A percentile compares a stretch with the other conserved stretches of the same genome.
Conservation (phyloP, 64 coral and sea anemone genomes). For the Montipora capricornis region DNA sequence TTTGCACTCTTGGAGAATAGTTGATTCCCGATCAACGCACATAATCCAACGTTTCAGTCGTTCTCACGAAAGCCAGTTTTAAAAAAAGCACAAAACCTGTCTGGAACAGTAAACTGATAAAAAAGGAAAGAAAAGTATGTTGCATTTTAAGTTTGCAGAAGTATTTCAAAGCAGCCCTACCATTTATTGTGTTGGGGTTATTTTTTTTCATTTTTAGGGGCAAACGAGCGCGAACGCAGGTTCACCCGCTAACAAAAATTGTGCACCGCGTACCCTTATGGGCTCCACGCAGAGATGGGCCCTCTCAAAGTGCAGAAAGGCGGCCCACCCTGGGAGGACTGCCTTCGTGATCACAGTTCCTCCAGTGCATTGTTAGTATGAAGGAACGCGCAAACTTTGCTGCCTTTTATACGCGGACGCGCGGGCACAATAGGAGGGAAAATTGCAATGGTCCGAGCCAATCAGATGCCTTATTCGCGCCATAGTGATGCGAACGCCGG, state of each 20-base stretch:
- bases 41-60: no score
- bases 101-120: no score
- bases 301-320: conserved; percentile 68
- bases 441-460: conserved; percentile 33
- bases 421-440: conserved; percentile 27
- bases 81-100: no score
- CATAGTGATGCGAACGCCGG: neutral
- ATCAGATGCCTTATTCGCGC: conserved; percentile 35
- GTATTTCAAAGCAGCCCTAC: no score
- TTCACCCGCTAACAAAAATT: conserved; percentile 49
- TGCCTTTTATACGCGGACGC: conserved; percentile 71
- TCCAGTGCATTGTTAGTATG: conserved; percentile 99
- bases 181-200: neutral
- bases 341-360: conserved; percentile 96
- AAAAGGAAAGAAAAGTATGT: no score
- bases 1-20: no score
- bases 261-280: conserved; percentile 61
- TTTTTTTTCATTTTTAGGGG: conserved; percentile 4
- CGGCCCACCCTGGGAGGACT: conserved; percentile 72
- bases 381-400: conserved; percentile 21
- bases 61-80: no score
- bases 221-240: conserved; percentile 55
- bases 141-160: no score
- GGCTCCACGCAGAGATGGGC: conserved; percentile 78
- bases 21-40: no score